Conservation (phyloP, 2,888 invertebrate species). For the Periphyllus acericola region DNA sequence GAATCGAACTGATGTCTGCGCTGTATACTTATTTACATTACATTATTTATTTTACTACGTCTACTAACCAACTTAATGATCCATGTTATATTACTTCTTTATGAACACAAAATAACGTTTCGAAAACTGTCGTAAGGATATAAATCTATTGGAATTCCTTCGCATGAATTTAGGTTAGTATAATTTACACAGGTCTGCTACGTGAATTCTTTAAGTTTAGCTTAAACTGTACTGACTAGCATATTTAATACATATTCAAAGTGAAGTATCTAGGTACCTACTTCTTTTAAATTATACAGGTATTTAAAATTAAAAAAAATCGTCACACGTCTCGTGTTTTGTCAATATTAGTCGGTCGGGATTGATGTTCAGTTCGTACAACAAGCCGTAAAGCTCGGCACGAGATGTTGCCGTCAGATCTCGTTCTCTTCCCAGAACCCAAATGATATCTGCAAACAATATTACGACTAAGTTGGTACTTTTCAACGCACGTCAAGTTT, state of each 20-base stretch:
- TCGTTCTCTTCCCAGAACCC: slow-evolving; percentile 76
- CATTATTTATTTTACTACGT: too few species aligned
- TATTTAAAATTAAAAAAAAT: slow-evolving; percentile 31
- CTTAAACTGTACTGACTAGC: slow-evolving; percentile 51
- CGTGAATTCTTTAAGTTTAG: not conserved
- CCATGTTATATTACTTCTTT: not conserved
- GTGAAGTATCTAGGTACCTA: not conserved
- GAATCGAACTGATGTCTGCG: too few species aligned
- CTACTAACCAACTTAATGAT: not conserved
- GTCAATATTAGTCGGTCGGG: slow-evolving; percentile 78
- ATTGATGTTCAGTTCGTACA: slow-evolving; percentile 73
- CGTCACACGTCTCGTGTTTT: slow-evolving; percentile 74
- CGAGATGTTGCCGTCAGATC: slow-evolving; percentile 75
- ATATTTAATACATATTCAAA: slow-evolving; percentile 4
- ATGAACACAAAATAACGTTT: slow-evolving; percentile 23
- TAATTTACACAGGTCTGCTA: not conserved
- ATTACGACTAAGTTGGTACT: too few species aligned
- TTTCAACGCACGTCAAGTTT: too few species aligned
- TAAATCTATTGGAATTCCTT: not conserved
- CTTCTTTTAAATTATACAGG: not conserved
- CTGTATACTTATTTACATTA: too few species aligned
- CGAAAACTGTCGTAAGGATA: too few species aligned
- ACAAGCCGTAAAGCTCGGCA: slow-evolving; percentile 74
- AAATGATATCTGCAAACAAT: slow-evolving; percentile 74
- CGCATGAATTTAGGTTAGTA: not conserved